phyloP scores from a whole-genome alignment of 2,113 vertebrate species.

The Gadus macrocephalus region DNA sequence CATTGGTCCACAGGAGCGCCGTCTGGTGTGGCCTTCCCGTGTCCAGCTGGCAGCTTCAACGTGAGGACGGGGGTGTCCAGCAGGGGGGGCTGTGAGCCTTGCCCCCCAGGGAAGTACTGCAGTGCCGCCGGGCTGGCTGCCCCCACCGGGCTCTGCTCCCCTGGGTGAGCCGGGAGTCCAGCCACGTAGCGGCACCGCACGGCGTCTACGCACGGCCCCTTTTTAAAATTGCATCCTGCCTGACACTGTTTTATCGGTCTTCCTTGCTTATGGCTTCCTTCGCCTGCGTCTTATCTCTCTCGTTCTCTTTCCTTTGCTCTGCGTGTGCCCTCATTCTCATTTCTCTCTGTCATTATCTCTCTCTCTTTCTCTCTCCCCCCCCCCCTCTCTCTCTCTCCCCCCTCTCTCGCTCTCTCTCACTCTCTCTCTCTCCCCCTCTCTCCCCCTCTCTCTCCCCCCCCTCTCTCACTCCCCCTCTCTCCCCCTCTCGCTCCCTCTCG shows the following conservation, averaged over 20 bases:
- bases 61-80: slow-evolving; percentile 65
- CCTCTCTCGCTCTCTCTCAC: no score
- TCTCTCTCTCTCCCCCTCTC: neutral
- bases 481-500: neutral
- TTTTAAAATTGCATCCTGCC: neutral
- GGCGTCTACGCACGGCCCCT: neutral
- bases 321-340: neutral
- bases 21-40: slow-evolving; percentile 67
- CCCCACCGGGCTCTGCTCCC: slow-evolving; percentile 67
- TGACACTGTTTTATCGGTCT: neutral
- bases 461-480: neutral
- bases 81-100: slow-evolving; percentile 71
- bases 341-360: neutral
- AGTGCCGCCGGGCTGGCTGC: slow-evolving; percentile 64
- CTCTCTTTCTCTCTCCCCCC: slow-evolving; percentile 18
- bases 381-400: neutral
- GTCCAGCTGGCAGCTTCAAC: slow-evolving; percentile 72
- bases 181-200: neutral
- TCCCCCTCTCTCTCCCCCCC: neutral
- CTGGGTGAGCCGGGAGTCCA: slow-evolving; percentile 71
- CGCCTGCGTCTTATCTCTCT: neutral
- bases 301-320: neutral
- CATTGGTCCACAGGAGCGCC: slow-evolving; percentile 64
- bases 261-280: neutral
- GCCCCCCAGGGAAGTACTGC: slow-evolving; percentile 84